Conservation (phyloP, 1,140 invertebrate species). For the Drosophila orena region DNA sequence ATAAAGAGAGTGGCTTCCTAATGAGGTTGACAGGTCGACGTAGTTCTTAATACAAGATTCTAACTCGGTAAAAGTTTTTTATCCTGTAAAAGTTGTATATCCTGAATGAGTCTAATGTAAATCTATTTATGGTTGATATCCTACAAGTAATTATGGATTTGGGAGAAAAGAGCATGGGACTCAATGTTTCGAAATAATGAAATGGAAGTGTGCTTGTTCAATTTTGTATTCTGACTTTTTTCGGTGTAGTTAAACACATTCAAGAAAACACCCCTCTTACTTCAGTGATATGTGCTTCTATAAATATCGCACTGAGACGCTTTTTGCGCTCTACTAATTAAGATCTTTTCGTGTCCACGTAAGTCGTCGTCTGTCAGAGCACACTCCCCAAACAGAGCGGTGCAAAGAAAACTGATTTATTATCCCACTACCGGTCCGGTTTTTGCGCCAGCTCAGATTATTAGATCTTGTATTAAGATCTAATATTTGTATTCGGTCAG, state of each 20-base stretch:
- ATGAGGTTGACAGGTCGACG: too few relatives aligned
- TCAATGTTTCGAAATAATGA: too few relatives aligned
- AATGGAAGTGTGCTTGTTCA: too few relatives aligned
- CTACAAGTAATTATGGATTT: too few relatives aligned
- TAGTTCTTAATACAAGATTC: too few relatives aligned
- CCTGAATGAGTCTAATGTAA: too few relatives aligned
- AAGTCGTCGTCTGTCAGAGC: slow-evolving; percentile 17
- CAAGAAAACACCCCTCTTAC: neutral
- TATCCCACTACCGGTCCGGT: slow-evolving; percentile 13
- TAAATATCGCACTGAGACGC: slow-evolving; percentile 5
- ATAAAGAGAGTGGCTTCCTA: too few relatives aligned
- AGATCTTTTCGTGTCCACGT: slow-evolving; percentile 39
- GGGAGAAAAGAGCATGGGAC: too few relatives aligned
- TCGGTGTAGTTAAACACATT: neutral
- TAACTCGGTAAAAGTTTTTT: too few relatives aligned
- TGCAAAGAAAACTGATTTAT: slow-evolving; percentile 41
- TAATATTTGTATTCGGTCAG: slow-evolving; percentile 37
- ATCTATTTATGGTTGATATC: too few relatives aligned
- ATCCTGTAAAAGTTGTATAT: too few relatives aligned
- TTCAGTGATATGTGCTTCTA: slow-evolving; percentile 2
- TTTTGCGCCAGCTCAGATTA: slow-evolving; percentile 9
- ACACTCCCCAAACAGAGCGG: slow-evolving; percentile 16
- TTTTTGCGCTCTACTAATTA: slow-evolving; percentile 29
- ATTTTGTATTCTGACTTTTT: neutral
- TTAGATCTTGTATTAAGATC: slow-evolving; percentile 16